Evolutionary conservation across 2,113 vertebrate genomes (phyloP).

Genomic region (Picathartes gymnocephalus): DNA sequence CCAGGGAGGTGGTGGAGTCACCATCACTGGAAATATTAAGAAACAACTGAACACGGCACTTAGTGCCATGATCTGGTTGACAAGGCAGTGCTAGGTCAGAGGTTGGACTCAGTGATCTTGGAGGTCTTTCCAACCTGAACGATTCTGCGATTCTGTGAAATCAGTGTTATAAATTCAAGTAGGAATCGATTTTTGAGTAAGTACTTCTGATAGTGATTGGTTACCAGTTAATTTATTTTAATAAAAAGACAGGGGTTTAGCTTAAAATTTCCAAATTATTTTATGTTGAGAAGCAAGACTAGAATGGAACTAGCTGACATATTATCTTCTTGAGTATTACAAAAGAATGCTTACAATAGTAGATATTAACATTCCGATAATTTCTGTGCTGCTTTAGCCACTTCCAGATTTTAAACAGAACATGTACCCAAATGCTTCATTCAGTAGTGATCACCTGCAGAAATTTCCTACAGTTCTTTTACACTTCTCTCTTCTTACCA

Average conservation of each 20-base stretch:
- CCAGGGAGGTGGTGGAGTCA: background rate
- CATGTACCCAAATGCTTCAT: background rate
- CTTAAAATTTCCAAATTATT: background rate
- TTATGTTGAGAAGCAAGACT: background rate
- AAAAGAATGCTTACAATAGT: background rate
- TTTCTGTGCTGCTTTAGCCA: background rate
- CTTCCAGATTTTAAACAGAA: background rate
- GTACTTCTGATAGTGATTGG: background rate
- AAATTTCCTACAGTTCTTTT: background rate
- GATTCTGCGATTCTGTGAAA: background rate
- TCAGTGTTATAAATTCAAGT: background rate
- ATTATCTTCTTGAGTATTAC: background rate
- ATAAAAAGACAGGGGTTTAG: background rate
- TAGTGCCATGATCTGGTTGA: background rate
- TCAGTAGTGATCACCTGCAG: background rate
- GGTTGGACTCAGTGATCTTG: fast-evolving
- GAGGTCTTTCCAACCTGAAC: background rate
- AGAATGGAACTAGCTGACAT: background rate
- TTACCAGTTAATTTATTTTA: background rate
- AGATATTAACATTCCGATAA: background rate
- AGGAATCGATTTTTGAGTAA: background rate
- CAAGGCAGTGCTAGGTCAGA: background rate
- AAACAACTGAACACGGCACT: background rate
- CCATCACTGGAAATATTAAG: background rate
- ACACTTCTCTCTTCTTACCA: background rate